Conservation (phyloP, 1,140 invertebrate species). For the Cyclina sinensis region DNA sequence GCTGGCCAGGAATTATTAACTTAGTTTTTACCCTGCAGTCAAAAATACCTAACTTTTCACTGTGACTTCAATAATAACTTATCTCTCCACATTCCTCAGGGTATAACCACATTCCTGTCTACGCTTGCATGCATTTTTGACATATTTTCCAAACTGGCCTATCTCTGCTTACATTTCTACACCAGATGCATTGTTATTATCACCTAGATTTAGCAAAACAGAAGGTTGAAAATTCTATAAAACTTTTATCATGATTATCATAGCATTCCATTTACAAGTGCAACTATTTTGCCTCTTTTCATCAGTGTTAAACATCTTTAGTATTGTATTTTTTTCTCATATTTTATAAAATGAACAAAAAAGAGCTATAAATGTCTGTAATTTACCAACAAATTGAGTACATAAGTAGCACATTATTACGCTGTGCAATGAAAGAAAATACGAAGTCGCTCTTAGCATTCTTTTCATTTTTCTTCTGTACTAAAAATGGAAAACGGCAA, state of each 20-base stretch:
- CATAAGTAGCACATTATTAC: background rate
- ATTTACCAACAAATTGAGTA: background rate
- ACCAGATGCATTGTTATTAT: background rate
- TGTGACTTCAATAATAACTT: slow-evolving; percentile 1
- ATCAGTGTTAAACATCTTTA: background rate
- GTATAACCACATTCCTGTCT: slow-evolving; percentile 29
- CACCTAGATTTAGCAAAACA: background rate
- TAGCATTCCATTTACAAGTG: slow-evolving; percentile 25
- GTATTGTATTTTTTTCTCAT: background rate
- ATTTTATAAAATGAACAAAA: background rate
- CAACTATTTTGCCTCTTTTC: background rate
- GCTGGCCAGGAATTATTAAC: slow-evolving; percentile 28
- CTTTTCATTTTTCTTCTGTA: slow-evolving; percentile 1
- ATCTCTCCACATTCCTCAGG: slow-evolving; percentile 8
- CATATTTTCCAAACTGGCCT: slow-evolving; percentile 25
- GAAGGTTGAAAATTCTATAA: background rate
- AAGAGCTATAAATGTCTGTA: background rate
- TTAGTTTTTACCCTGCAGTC: slow-evolving; percentile 16
- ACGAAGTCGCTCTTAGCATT: slow-evolving; percentile 4
- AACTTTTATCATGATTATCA: slow-evolving; percentile 29
- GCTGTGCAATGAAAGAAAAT: background rate
- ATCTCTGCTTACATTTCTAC: background rate
- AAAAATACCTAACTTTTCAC: slow-evolving; percentile 26
- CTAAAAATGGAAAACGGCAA: background rate
- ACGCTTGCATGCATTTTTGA: slow-evolving; percentile 20